phyloP scores from a whole-genome alignment of 2,888 invertebrate genomes.

The Euspilapteryx auroguttella region DNA sequence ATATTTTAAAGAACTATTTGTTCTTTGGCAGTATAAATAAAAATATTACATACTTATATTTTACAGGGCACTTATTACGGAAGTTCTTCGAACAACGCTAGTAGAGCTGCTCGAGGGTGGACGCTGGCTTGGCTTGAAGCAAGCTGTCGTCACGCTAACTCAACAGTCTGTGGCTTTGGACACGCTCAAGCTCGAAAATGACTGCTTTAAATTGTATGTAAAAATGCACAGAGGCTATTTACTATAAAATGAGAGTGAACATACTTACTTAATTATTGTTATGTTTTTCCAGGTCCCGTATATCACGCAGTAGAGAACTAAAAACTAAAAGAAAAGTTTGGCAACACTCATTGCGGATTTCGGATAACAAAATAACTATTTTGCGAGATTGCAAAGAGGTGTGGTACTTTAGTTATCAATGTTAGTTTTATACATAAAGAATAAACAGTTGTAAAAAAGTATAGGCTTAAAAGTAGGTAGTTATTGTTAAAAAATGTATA shows the following conservation, averaged over 20 bases:
- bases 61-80: constrained; percentile 23
- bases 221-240: no score
- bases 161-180: constrained; percentile 14
- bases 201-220: constrained; percentile 19
- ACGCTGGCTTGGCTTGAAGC: constrained; percentile 17
- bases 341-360: constrained; percentile 16
- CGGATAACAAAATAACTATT: constrained; percentile 26
- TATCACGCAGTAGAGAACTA: constrained; percentile 12
- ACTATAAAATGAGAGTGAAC: background rate
- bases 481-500: no score
- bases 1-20: no score
- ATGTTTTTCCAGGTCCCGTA: constrained; percentile 12
- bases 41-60: no score
- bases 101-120: constrained; percentile 26
- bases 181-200: constrained; percentile 14
- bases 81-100: constrained; percentile 23
- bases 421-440: no score
- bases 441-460: no score
- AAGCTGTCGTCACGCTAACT: constrained; percentile 16
- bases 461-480: no score
- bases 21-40: no score
- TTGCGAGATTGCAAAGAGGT: constrained; percentile 18
- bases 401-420: background rate
- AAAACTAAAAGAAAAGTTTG: constrained; percentile 19
- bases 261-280: background rate